Evolutionary conservation across 2,888 invertebrate genomes (phyloP).

Genomic region (Pseudococcus longispinus): DNA sequence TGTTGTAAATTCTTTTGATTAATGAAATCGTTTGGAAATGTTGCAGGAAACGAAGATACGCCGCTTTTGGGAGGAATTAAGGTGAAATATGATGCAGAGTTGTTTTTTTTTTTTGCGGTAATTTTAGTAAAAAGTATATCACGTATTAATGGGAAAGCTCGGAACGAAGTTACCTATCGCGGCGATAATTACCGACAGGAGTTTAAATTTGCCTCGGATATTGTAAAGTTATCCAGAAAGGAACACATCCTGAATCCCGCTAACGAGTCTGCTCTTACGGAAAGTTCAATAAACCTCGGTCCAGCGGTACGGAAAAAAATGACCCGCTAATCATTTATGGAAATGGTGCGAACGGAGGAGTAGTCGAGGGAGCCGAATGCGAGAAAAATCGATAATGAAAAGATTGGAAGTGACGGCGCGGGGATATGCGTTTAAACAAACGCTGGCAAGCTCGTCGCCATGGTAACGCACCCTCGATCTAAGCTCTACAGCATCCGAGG

Average conservation of each 20-base stretch:
- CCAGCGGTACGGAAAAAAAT: neutral
- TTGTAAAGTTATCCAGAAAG: neutral
- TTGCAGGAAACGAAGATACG: neutral
- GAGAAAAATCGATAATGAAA: conserved; percentile 34
- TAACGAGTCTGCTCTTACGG: conserved; percentile 2
- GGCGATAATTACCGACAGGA: neutral
- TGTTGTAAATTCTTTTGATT: neutral
- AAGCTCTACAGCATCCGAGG: neutral
- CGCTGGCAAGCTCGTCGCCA: conserved; percentile 27
- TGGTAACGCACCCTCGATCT: conserved; percentile 37
- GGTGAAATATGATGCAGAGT: neutral
- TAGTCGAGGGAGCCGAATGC: neutral
- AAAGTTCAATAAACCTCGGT: conserved; percentile 36
- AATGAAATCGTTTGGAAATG: neutral
- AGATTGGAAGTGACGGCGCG: neutral
- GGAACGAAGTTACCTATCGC: neutral
- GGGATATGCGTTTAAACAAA: neutral
- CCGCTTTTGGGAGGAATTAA: neutral
- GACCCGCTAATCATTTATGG: conserved; percentile 42
- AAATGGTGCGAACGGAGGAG: neutral
- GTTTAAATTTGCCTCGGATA: neutral
- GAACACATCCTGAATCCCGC: neutral
- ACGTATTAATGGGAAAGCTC: neutral
- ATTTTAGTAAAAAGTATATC: neutral
- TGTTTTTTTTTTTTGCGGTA: neutral